These are phyloP conservation scores for Scaptomyza parva DNA, from an alignment of 2,888 invertebrate species.

Conservation along the genomic window DNA sequence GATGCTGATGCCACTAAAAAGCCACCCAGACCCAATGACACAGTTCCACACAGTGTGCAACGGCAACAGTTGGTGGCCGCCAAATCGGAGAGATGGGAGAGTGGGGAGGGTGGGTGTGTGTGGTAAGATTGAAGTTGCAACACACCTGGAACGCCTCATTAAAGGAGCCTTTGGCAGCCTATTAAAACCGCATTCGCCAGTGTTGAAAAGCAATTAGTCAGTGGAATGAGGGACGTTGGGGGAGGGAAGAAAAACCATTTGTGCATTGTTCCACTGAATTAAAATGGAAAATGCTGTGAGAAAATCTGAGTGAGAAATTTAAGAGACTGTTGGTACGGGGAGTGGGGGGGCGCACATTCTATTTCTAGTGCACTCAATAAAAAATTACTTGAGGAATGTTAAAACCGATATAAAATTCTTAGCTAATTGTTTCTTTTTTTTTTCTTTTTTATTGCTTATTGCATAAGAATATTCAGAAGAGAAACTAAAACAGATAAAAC, in stretches of 20 bases:
- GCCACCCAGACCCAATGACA: constrained; percentile 60
- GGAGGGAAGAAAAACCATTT: constrained; percentile 3
- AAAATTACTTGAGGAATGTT: background rate
- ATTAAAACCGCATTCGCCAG: constrained; percentile 69
- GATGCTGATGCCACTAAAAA: constrained; percentile 1
- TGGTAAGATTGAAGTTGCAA: constrained; percentile 18
- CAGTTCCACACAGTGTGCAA: constrained; percentile 60
- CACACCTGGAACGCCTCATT: constrained; percentile 47
- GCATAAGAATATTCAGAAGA: constrained; percentile 14
- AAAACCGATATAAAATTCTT: constrained; percentile 13
- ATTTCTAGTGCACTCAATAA: constrained; percentile 26
- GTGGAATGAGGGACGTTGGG: background rate
- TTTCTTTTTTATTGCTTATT: constrained; percentile 31
- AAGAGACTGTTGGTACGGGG: too few species aligned
- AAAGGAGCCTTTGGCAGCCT: constrained; percentile 51
- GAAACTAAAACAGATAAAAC: background rate
- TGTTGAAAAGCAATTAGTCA: constrained; percentile 74
- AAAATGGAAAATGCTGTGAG: constrained; percentile 66
- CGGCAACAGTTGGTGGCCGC: constrained; percentile 49
- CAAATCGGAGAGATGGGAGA: background rate
- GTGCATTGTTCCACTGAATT: constrained; percentile 30
- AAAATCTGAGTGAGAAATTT: constrained; percentile 41
- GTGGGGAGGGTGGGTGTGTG: too few species aligned
- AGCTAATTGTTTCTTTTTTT: constrained; percentile 16
- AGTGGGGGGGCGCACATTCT: constrained; percentile 16